Conservation (phyloP, 2,113 vertebrate species). For the Camelus dromedarius region DNA sequence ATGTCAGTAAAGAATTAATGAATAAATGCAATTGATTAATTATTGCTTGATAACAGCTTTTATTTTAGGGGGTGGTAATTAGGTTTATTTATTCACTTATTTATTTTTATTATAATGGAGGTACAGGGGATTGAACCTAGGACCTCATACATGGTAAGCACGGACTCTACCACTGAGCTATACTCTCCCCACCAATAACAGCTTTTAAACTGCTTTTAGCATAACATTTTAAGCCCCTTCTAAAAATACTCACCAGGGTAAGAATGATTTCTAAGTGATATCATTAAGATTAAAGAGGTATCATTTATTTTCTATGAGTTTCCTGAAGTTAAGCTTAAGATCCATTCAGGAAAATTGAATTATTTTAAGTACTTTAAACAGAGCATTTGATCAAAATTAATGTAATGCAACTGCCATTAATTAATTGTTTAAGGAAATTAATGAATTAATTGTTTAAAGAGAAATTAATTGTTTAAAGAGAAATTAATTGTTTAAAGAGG, state of each 20-base stretch:
- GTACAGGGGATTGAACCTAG: too few species aligned
- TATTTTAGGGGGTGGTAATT: too few species aligned
- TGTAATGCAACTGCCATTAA: background rate
- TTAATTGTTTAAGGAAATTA: background rate
- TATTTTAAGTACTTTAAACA: conserved; percentile 19
- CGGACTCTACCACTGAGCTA: too few species aligned
- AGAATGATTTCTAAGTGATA: background rate
- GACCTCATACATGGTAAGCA: too few species aligned
- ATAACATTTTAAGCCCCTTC: background rate
- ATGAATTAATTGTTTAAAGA: background rate
- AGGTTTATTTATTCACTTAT: too few species aligned
- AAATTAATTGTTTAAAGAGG: too few species aligned
- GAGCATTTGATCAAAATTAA: too few species aligned
- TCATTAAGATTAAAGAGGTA: background rate
- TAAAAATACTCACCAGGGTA: background rate
- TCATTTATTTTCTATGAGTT: background rate
- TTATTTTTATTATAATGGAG: too few species aligned
- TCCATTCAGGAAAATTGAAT: background rate
- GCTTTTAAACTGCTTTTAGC: background rate
- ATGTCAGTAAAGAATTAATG: background rate
- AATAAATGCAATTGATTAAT: background rate
- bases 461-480: too few species aligned
- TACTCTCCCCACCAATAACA: background rate
- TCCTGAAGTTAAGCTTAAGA: background rate
- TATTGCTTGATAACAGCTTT: background rate